These are phyloP conservation scores for Sander lucioperca DNA, from an alignment of 2,113 vertebrate genomes.

Conservation along the genomic window DNA sequence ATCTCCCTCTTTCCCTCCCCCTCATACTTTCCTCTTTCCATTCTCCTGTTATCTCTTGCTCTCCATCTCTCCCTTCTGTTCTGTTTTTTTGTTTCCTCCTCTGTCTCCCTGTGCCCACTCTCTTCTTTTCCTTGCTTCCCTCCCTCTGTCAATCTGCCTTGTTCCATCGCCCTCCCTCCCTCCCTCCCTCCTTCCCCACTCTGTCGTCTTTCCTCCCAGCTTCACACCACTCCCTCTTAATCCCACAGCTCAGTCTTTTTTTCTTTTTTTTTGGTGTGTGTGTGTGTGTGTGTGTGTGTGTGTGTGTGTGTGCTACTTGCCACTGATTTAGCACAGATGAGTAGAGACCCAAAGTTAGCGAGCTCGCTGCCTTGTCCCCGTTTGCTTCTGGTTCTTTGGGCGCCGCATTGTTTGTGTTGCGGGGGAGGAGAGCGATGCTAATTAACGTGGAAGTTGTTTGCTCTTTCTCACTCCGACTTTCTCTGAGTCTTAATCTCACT, in stretches of 20 bases:
- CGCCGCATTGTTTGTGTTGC: conserved; percentile 62
- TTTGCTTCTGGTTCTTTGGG: conserved; percentile 56
- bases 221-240: conserved; percentile 48
- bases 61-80: not conserved
- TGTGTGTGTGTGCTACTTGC: conserved; percentile 26
- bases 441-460: conserved; percentile 71
- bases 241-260: conserved; percentile 48
- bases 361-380: conserved; percentile 54
- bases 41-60: not conserved
- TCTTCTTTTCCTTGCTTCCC: conserved; percentile 1
- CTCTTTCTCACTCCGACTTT: conserved; percentile 36
- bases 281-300: conserved; percentile 3
- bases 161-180: not conserved
- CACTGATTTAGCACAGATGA: conserved; percentile 67
- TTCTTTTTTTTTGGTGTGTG: conserved; percentile 8
- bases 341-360: conserved; percentile 49
- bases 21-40: not conserved
- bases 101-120: not conserved
- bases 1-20: not conserved
- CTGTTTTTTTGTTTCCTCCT: not conserved
- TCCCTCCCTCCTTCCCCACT: too few species aligned
- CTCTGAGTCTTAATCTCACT: conserved; percentile 51
- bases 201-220: conserved; percentile 1
- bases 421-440: conserved; percentile 66
- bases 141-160: not conserved